Base-by-base conservation (phyloP, 2,888 invertebrate genomes). In the Hypselothyrea guttata region DNA sequence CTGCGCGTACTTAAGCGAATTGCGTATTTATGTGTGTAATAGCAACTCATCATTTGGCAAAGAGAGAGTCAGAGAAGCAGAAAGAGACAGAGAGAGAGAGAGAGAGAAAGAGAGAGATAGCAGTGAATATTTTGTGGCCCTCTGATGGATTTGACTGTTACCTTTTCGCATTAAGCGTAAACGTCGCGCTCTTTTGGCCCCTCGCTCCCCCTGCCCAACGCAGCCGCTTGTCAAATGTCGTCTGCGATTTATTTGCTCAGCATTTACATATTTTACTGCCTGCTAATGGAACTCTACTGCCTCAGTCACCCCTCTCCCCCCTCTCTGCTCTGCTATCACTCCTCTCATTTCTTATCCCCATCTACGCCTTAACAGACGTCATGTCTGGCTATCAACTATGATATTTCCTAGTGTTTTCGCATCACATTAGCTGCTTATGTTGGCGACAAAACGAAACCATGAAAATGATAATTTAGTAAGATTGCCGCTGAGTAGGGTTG, bases 11-110 rank as follows among this genome's bases (percentile, higher is more conserved):
- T 85, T 81, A 81, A 69, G 74, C 81, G 84, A 79, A 81, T 83
- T 83, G 81, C 77, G 85, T 83, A 81, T 81, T 81, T 81, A 81
- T 85, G 81, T 81, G 85, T 79, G 81, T 81, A 81, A 81, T 79
- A 84, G 84, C 69, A 78, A 83, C 81, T 85, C 84, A 85, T 81
- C 85, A 81, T 78, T 67, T 53, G 55, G 37, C 38, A 13, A n/a
- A n/a, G 9, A 16, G 38, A 27, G 5, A 16, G 27, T 8, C 34
- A 30, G 0, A 33, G 27, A 12, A 22, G 13, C 16, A 33, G n/a
- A 35, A 1, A 33, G 27, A 12, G 33, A 30, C 16, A 33, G n/a
- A 35, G 68, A 30, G 41, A 34, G 30, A 57, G 16, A 37, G 48
- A 12, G 37, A 2, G 8, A 27, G 41, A 9, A 11, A 7, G 4